Conservation (phyloP, 1,140 invertebrate species). For the Drosophila tristis region DNA sequence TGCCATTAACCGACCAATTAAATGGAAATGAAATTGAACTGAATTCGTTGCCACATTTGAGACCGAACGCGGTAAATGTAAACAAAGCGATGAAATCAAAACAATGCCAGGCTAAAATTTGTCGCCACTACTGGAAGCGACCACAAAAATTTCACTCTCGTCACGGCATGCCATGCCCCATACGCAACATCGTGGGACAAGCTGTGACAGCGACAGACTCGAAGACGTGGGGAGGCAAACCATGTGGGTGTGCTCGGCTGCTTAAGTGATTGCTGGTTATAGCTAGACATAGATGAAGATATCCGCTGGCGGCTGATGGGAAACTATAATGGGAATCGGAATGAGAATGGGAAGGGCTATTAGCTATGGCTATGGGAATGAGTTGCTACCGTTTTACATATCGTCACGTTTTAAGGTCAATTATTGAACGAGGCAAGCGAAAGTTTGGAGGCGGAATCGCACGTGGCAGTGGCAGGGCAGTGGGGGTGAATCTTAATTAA, state of each 20-base stretch:
- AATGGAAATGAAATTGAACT: constrained; percentile 64
- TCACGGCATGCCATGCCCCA: constrained; percentile 16
- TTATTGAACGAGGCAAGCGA: constrained; percentile 38
- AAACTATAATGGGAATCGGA: constrained; percentile 36
- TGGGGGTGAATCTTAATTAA: constrained; percentile 32
- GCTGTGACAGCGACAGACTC: constrained; percentile 4
- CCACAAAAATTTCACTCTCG: constrained; percentile 48
- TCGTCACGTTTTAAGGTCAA: constrained; percentile 73
- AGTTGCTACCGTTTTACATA: constrained; percentile 42
- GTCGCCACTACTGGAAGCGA: no score
- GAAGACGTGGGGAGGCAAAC: neutral
- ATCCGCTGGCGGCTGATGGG: constrained; percentile 51
- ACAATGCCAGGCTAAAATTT: constrained; percentile 17
- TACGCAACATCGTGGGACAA: constrained; percentile 10
- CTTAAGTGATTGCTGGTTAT: constrained; percentile 71
- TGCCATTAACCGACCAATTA: constrained; percentile 33
- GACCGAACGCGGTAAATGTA: constrained; percentile 17
- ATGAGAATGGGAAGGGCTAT: no score
- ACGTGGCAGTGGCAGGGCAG: neutral
- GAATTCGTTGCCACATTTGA: constrained; percentile 42
- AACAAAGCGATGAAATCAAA: constrained; percentile 56
- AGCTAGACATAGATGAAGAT: constrained; percentile 37
- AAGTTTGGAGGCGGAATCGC: constrained; percentile 28
- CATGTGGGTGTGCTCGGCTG: constrained; percentile 66
- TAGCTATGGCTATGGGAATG: constrained; percentile 20